Evolutionary conservation across 2,113 vertebrate species (phyloP), one percentile per base, ranked within the genome.

Genomic region (Xiphophorus hellerii): DNA sequence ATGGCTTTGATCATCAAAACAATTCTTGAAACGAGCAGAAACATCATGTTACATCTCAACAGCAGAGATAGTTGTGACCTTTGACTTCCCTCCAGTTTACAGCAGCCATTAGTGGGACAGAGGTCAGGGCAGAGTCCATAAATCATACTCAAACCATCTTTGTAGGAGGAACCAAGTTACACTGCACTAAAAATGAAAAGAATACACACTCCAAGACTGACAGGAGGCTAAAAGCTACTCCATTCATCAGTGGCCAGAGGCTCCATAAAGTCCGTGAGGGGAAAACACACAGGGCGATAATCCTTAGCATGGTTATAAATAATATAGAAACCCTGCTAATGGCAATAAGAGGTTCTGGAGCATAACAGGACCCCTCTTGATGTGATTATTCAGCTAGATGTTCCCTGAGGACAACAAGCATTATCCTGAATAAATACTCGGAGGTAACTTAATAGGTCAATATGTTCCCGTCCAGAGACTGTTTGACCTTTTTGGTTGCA

Each of bases 361-460:
- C 88, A 88, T 70, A 72, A 90, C 89, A 89, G 85, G 80, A 74
- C 76, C 80, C 63, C 66, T 74, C 79, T 79, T 90, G 85, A 92
- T 91, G 87, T 92, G 84, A 93, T 94, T 93, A 93, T 90, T 91
- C 44, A 8, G 75, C 74, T 87, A 65, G 77, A 90, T 74, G 71
- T 33, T 62, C 90, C 87, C 77, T 29, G 81, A 79, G 92, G 91
- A 84, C 66, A 17, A 81, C 63, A 15, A 81, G 85, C 74, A 90
- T 92, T 92, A 92, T 90, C 88, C 88, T 76, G 81, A 71, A 80
- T 85, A 90, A 93, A 93, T 87, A 91, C 89, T 84, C 77, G 60
- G 74, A 89, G 72, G 87, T 84, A 92, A 92, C 84, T 77, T 83
- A 84, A 93, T 90, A 86, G 84, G 88, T 81, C 76, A 85, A 73